Evolutionary conservation across 1,140 invertebrate species (phyloP).

Genomic region (Diuraphis noxia): DNA sequence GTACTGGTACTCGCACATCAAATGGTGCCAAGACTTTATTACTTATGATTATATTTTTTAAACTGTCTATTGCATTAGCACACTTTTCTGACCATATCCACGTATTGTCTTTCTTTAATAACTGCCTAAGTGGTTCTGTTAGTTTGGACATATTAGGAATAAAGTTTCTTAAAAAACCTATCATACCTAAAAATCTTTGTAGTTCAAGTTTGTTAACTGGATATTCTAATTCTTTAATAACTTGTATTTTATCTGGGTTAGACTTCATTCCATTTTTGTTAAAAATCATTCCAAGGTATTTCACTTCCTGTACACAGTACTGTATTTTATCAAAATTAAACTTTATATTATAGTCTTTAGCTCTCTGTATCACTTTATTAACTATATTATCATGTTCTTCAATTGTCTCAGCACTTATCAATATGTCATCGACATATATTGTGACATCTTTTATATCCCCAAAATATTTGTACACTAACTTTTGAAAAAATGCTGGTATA

Average conservation of each 20-base stretch:
- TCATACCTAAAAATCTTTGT: conserved; percentile 59
- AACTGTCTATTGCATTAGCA: conserved; percentile 56
- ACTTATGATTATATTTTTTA: conserved; percentile 57
- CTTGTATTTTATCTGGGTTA: conserved; percentile 59
- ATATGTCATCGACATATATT: conserved; percentile 60
- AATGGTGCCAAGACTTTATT: conserved; percentile 57
- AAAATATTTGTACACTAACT: conserved; percentile 54
- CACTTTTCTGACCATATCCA: conserved; percentile 57
- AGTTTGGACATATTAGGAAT: conserved; percentile 59
- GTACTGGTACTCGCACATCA: conserved; percentile 55
- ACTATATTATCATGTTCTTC: conserved; percentile 57
- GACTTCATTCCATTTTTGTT: conserved; percentile 59
- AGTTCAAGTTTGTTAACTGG: conserved; percentile 59
- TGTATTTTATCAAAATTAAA: conserved; percentile 61
- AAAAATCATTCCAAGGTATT: conserved; percentile 60
- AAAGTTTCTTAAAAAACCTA: conserved; percentile 60
- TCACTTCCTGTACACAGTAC: conserved; percentile 58
- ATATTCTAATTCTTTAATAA: conserved; percentile 59
- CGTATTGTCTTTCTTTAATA: conserved; percentile 53
- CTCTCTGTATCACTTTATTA: conserved; percentile 57
- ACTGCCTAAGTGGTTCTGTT: neutral
- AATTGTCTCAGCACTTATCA: conserved; percentile 56
- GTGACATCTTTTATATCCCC: conserved; percentile 51
- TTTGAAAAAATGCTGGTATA: conserved; percentile 55
- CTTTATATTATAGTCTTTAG: conserved; percentile 59